Evolutionary conservation across 2,113 vertebrate genomes (phyloP), one percentile per base, ranked within the genome.

Genomic region (Aegotheles bennettii): DNA sequence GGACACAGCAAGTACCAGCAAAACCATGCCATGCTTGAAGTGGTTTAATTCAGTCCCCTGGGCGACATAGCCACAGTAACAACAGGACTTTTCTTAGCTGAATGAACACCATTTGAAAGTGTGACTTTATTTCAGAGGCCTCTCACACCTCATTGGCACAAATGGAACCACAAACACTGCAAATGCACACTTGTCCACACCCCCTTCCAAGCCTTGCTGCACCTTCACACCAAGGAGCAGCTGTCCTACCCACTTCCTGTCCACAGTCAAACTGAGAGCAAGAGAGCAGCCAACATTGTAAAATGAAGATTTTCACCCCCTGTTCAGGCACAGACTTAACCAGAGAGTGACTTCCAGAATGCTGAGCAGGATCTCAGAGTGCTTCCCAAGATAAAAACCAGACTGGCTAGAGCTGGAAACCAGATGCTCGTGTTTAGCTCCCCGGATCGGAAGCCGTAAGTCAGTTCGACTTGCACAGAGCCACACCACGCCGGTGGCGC

Each of bases 211-310:
- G 20, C 6, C 38, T 11, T 36, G n/a, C 42, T 73, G 53, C 8
- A 60, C 25, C 50, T 38, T 48, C 64, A 14, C 26, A 23, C 25
- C 0, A 0, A 88, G 38, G 33, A 76, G 13, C 56, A 13, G 53
- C 56, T 43, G 35, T 26, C 51, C 69, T 24, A 3, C 36, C 12
- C 50, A 23, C 10, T 40, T 64, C 43, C n/a, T 45, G 5, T 16
- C 50, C 35, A 50, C 35, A 26, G n/a, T 5, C 23, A 76, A 85
- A 48, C n/a, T 67, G 24, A n/a, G 18, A 54, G 43, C 21, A 38
- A 9, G 21, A 64, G 25, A 60, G 35, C 38, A 65, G 51, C 36
- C 2, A 0, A 6, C 13, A 6, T 20, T 42, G 17, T 11, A 59
- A 78, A 57, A 42, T 0, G 1, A 38, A 14, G 38, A 3, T 78